Evolutionary conservation across 1,140 invertebrate species (phyloP), one percentile per base, ranked within the genome.

Genomic region (Drosophila nikananu): DNA sequence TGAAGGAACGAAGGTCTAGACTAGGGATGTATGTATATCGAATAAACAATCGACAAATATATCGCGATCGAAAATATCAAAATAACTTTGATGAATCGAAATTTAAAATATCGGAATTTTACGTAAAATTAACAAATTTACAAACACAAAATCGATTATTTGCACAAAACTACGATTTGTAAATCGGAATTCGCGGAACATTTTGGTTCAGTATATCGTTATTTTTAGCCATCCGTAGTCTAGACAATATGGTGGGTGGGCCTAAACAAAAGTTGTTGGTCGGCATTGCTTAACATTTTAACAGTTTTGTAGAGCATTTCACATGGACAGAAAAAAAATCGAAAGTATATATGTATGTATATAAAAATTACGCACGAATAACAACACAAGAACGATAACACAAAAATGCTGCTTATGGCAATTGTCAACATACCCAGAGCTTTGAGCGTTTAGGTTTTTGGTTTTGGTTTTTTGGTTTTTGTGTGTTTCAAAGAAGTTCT

Each of bases 371-470:
- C 72, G 52, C 66, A 79, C 65, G 60, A 60, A 30, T 68, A 77
- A 77, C 62, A 77, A 77, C 62, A 77, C 75, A 78, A 59, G 55
- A 59, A 78, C 58, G 23, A 39, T 57, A 78, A 71, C 49, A 77
- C 48, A 76, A 76, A 65, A 65, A 76, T 76, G 51, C 60, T 76
- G 73, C 71, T 65, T 65, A 76, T 76, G 74, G 58, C 64, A 57
- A 77, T 68, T 77, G 73, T 78, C 74, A 79, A 79, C 76, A 79
- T 79, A 79, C 76, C 76, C 74, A 78, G 59, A 58, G 61, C 51
- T 58, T 77, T 60, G 55, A 78, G 76, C 65, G 65, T 78, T 61
- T 44, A 68, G 58, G 65, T 64, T 71, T 64, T 55, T 65, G 25
- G 64, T 46, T 54, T 63, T 55, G 15, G 17, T 39, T 63, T 39